phyloP scores from a whole-genome alignment of 2,797 vertebrate genomes.

The Sebastes steindachneri region DNA sequence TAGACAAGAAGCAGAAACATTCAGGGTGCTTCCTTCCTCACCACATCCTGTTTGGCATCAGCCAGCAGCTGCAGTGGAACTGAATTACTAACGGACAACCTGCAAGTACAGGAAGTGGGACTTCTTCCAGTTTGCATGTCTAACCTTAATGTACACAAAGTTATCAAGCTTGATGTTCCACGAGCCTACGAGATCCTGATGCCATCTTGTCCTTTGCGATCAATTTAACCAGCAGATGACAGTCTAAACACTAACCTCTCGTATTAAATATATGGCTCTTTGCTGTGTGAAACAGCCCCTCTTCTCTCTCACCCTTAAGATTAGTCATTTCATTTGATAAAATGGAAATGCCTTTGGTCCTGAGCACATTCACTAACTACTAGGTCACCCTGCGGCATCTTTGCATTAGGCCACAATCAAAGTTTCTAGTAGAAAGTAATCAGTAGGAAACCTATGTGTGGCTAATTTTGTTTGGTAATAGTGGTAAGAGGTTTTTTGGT shows the following conservation, averaged over 20 bases:
- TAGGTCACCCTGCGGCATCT: not conserved
- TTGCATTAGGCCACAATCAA: not conserved
- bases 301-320: not conserved
- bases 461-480: not conserved
- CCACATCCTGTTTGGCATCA: conserved; percentile 76
- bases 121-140: not conserved
- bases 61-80: not conserved
- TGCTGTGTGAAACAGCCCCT: not conserved
- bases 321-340: not conserved
- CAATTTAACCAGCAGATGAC: not conserved
- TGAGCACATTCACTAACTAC: not conserved
- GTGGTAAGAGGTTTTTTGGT: not conserved
- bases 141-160: not conserved
- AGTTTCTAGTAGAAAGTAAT: not conserved
- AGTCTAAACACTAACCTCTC: not conserved
- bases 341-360: not conserved
- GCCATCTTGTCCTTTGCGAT: not conserved
- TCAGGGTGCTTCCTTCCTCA: conserved; percentile 39
- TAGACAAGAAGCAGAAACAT: not conserved
- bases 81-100: conserved; percentile 15
- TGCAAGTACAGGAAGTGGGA: conserved; percentile 41
- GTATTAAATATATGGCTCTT: not conserved
- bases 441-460: not conserved
- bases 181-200: too few relatives aligned
- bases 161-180: not conserved